Evolutionary conservation across 2,113 vertebrate genomes (phyloP).

Genomic region (Laticauda colubrina): DNA sequence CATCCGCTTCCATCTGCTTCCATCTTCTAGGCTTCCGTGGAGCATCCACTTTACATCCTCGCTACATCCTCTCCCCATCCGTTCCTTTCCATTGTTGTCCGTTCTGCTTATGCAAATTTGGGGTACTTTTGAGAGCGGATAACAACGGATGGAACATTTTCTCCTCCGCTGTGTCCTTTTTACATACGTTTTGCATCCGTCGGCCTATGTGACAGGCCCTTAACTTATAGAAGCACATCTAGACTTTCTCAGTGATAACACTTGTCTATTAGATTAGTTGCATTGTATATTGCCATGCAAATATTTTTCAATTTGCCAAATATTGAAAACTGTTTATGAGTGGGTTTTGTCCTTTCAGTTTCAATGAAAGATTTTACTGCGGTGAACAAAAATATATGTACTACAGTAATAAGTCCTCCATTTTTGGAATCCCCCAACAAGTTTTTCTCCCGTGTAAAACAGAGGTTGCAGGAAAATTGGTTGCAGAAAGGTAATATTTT

Average conservation of each 20-base stretch:
- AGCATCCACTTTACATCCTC: too few species aligned
- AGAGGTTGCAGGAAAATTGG: conserved; percentile 33
- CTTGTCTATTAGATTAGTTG: background rate
- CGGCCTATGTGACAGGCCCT: too few species aligned
- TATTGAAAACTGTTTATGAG: background rate
- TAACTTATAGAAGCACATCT: background rate
- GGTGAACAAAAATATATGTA: rapidly evolving
- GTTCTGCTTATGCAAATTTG: too few species aligned
- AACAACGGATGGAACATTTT: too few species aligned
- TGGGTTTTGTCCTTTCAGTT: conserved; percentile 5
- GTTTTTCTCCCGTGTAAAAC: conserved; percentile 62
- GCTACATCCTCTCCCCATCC: too few species aligned
- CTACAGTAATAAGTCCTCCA: rapidly evolving
- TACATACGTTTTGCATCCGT: too few species aligned
- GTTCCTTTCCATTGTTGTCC: too few species aligned
- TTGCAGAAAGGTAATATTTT: conserved; percentile 46
- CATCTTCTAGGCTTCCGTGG: too few species aligned
- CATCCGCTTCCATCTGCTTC: too few species aligned
- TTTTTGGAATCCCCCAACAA: conserved; percentile 44
- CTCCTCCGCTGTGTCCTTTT: too few species aligned
- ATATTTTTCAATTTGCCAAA: background rate
- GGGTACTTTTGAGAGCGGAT: too few species aligned
- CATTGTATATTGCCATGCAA: background rate
- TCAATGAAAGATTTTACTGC: rapidly evolving
- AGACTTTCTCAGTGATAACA: background rate